These are phyloP conservation scores for Unio delphinus DNA, from an alignment of 2,888 invertebrate species.

Conservation along the genomic window DNA sequence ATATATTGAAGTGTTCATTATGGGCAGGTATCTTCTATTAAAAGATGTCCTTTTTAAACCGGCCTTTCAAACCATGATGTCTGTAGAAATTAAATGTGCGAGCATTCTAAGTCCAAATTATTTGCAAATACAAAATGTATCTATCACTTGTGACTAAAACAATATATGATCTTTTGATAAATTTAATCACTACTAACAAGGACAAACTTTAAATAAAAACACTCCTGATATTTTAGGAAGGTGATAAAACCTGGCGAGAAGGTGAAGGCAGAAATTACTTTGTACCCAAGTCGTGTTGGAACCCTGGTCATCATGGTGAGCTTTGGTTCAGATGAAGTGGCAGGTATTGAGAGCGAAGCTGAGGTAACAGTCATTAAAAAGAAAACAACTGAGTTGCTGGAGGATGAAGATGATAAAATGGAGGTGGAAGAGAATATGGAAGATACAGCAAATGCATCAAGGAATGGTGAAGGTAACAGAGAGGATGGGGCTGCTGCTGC, in stretches of 20 bases:
- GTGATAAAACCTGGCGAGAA: constrained; percentile 48
- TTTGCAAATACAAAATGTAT: too few species aligned
- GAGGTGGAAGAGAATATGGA: not conserved
- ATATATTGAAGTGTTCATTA: too few species aligned
- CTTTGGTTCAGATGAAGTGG: constrained; percentile 48
- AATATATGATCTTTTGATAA: too few species aligned
- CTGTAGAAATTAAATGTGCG: too few species aligned
- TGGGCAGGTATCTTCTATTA: too few species aligned
- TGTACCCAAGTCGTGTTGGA: constrained; percentile 43
- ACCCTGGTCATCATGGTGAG: constrained; percentile 45
- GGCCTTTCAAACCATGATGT: too few species aligned
- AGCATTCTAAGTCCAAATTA: too few species aligned
- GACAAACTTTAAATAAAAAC: not conserved
- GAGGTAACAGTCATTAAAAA: constrained; percentile 35
- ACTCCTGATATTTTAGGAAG: constrained; percentile 38
- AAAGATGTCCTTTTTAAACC: too few species aligned
- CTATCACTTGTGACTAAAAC: too few species aligned
- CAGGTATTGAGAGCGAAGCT: constrained; percentile 37
- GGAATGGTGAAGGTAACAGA: not conserved
- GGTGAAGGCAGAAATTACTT: constrained; percentile 31
- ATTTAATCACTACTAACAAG: not conserved
- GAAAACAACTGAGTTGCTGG: constrained; percentile 12
- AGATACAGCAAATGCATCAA: not conserved
- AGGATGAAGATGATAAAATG: not conserved
- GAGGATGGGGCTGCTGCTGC: not conserved